phyloP scores from a whole-genome alignment of 2,113 vertebrate genomes.

The Leucopsar rothschildi region DNA sequence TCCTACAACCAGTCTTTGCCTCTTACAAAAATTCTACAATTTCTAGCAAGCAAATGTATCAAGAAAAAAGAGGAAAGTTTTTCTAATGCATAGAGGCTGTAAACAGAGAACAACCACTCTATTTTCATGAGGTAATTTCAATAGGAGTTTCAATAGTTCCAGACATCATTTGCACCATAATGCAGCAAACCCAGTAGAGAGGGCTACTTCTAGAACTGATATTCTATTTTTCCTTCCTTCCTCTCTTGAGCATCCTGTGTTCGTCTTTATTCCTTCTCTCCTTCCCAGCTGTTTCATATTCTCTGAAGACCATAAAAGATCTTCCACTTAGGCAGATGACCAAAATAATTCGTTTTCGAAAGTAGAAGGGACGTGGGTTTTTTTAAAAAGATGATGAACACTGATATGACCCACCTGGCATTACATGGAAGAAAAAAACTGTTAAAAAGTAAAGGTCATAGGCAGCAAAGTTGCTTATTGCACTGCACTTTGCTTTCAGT shows the following conservation, averaged over 20 bases:
- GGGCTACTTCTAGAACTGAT: background rate
- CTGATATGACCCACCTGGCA: background rate
- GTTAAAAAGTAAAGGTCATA: background rate
- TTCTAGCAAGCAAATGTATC: background rate
- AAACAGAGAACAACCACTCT: background rate
- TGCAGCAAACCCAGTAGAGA: background rate
- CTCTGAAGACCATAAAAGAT: background rate
- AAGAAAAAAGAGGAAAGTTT: background rate
- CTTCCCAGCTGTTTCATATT: background rate
- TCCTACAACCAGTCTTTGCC: background rate
- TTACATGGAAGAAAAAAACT: background rate
- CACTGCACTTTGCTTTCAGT: background rate
- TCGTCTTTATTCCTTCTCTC: background rate
- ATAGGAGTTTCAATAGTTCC: background rate
- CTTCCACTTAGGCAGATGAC: background rate
- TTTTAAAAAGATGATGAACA: background rate
- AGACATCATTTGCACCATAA: background rate
- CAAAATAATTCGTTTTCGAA: background rate
- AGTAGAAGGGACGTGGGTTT: background rate
- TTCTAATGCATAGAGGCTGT: background rate
- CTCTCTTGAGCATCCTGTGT: background rate
- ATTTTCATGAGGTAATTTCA: background rate
- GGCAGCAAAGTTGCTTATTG: constrained; percentile 21
- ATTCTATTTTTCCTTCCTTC: background rate
- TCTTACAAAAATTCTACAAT: background rate